These are phyloP conservation scores for Rynchops niger DNA, from an alignment of 2,113 vertebrate species.

Conservation along the genomic window DNA sequence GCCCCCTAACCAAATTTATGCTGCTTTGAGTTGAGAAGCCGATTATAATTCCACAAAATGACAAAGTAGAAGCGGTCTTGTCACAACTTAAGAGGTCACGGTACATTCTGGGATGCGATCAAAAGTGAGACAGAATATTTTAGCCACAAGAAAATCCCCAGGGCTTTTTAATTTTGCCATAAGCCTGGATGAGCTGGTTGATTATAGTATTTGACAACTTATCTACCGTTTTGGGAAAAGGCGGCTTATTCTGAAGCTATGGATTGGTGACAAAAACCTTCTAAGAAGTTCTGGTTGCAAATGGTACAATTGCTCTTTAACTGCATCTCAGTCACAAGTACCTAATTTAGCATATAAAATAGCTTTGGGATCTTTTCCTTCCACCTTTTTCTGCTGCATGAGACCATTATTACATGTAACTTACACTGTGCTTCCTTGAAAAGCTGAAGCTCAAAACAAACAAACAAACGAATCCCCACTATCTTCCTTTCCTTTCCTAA, in stretches of 20 bases:
- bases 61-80: conserved; percentile 31
- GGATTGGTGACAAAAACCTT: conserved; percentile 29
- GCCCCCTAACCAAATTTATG: conserved; percentile 41
- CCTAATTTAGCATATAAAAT: not conserved
- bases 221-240: conserved; percentile 23
- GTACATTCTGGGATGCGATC: conserved; percentile 25
- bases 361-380: not conserved
- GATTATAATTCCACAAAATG: conserved; percentile 30
- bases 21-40: conserved; percentile 25
- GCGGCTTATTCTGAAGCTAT: conserved; percentile 7
- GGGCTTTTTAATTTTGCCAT: conserved; percentile 48
- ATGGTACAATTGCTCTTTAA: not conserved
- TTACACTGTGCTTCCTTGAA: not conserved
- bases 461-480: not conserved
- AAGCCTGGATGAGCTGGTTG: conserved; percentile 30
- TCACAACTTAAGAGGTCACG: conserved; percentile 46
- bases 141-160: conserved; percentile 45
- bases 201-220: conserved; percentile 63
- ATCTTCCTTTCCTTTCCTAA: not conserved
- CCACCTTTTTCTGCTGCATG: not conserved
- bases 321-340: not conserved
- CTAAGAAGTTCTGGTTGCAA: not conserved
- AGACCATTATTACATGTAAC: not conserved
- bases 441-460: not conserved
- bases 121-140: conserved; percentile 61